Evolutionary conservation across 2,797 vertebrate species (phyloP).

Genomic region (Spinus pinus): DNA sequence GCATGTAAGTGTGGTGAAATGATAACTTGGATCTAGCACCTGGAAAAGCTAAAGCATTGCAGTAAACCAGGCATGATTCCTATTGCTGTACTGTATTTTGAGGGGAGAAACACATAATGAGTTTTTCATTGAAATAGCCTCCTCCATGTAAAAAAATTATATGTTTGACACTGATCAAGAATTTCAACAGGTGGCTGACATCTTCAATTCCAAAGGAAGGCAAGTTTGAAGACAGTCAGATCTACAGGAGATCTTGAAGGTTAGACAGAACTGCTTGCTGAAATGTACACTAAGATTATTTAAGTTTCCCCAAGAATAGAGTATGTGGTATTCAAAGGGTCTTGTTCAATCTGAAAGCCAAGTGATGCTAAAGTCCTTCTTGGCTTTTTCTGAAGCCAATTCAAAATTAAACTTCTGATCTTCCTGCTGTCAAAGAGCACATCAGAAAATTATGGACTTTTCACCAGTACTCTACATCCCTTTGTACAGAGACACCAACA

Average conservation of each 20-base stretch:
- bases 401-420: background rate
- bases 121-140: background rate
- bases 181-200: background rate
- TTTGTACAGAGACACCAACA: constrained; percentile 9
- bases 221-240: background rate
- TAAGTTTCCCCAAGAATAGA: background rate
- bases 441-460: constrained; percentile 9
- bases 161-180: background rate
- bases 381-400: background rate
- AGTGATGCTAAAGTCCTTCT: background rate
- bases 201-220: background rate
- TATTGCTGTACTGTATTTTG: background rate
- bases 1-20: background rate
- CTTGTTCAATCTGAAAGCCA: background rate
- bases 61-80: background rate
- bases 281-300: background rate
- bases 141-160: background rate
- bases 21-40: background rate
- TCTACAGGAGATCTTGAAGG: background rate
- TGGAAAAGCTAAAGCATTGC: background rate
- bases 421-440: background rate
- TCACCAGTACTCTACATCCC: background rate
- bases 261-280: background rate
- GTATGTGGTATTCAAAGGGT: background rate
- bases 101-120: background rate